Percentiles rank a stretch among this genome's conserved stretches.
These are phyloP conservation scores for Tribolium castaneum DNA, from an alignment of 1,140 invertebrate genomes.

Conservation along the genomic window DNA sequence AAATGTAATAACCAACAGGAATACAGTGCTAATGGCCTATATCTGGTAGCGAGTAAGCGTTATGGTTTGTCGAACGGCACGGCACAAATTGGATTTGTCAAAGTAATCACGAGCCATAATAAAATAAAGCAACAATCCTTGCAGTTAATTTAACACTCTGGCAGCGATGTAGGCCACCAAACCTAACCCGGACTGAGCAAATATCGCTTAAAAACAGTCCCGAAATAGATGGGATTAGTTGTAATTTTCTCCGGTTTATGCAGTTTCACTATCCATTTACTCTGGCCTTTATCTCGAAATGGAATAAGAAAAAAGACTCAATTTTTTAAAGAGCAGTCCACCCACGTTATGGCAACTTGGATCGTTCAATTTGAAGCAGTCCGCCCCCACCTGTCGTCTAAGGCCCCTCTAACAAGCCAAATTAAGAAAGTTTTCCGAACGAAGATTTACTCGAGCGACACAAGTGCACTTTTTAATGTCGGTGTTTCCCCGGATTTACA, in stretches of 20 bases:
- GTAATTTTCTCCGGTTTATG: background rate
- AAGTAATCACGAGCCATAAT: conserved; percentile 26
- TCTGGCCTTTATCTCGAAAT: background rate
- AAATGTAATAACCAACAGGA: conserved; percentile 12
- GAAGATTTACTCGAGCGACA: background rate
- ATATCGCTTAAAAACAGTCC: background rate
- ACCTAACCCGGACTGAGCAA: background rate
- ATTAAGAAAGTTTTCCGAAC: conserved; percentile 7
- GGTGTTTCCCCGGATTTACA: conserved; percentile 22
- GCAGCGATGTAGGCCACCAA: conserved; percentile 15
- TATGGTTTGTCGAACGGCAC: conserved; percentile 31
- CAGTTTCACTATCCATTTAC: background rate
- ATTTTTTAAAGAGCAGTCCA: background rate
- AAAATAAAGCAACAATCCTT: conserved; percentile 31
- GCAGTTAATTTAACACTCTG: conserved; percentile 34
- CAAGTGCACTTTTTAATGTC: conserved; percentile 26
- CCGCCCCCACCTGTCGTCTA: background rate
- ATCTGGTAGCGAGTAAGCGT: conserved; percentile 26
- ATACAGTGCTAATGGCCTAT: conserved; percentile 32
- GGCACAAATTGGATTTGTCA: conserved; percentile 34
- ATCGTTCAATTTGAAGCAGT: background rate
- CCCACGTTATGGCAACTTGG: background rate
- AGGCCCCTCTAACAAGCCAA: background rate
- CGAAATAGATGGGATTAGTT: background rate
- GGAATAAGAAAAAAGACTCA: background rate